Conservation (phyloP, 2,113 vertebrate genomes). For the Anseranas semipalmata region DNA sequence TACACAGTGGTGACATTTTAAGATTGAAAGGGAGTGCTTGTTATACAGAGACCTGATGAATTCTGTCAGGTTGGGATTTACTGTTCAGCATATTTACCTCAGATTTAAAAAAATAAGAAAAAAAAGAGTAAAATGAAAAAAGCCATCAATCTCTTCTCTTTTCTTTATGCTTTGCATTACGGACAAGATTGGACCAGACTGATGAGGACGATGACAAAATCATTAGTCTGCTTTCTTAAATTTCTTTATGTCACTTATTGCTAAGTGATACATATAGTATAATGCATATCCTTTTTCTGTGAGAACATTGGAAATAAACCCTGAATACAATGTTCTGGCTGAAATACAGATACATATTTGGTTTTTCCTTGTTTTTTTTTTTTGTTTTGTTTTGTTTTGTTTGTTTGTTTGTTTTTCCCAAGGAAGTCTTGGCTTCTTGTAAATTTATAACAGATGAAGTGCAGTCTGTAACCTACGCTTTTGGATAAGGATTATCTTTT, state of each 20-base stretch:
- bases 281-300: background rate
- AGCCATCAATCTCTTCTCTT: background rate
- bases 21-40: slow-evolving; percentile 55
- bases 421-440: background rate
- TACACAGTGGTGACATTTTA: slow-evolving; percentile 40
- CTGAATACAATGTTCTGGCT: background rate
- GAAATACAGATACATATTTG: background rate
- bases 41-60: slow-evolving; percentile 54
- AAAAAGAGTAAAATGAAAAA: background rate
- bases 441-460: background rate
- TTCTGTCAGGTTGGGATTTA: slow-evolving; percentile 60
- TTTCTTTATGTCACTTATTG: background rate
- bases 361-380: background rate
- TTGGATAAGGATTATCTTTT: background rate
- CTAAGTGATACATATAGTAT: background rate
- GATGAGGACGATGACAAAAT: background rate
- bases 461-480: background rate
- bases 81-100: slow-evolving; percentile 21
- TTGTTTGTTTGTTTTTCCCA: no score
- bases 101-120: background rate
- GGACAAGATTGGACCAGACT: background rate
- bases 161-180: background rate
- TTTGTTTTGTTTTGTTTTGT: background rate
- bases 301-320: background rate
- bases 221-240: background rate